phyloP scores from a whole-genome alignment of 2,797 vertebrate genomes.

The Diceros bicornis region DNA sequence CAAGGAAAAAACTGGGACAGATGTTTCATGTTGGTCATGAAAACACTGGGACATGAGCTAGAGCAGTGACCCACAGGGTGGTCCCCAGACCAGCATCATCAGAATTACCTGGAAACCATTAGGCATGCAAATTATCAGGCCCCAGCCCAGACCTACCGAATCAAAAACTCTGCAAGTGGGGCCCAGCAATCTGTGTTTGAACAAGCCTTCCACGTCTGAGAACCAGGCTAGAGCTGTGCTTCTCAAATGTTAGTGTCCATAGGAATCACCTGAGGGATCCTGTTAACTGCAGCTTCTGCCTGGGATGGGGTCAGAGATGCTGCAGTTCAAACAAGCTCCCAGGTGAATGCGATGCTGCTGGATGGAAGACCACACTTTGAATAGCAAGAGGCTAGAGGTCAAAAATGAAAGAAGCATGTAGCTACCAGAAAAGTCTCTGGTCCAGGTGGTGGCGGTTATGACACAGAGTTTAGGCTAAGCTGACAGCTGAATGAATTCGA shows the following conservation, averaged over 20 bases:
- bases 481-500: not conserved
- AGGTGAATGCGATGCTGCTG: not conserved
- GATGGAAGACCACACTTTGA: not conserved
- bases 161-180: not conserved
- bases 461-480: not conserved
- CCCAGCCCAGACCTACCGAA: not conserved
- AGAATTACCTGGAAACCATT: not conserved
- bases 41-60: not conserved
- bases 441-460: not conserved
- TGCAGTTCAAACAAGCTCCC: not conserved
- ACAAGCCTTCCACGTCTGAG: not conserved
- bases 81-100: not conserved
- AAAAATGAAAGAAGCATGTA: not conserved
- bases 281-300: not conserved
- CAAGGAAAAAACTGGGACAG: not conserved
- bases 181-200: not conserved
- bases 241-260: not conserved
- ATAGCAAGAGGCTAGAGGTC: not conserved
- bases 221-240: not conserved
- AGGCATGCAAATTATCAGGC: not conserved
- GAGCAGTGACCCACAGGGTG: not conserved
- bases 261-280: not conserved
- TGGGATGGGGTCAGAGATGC: not conserved
- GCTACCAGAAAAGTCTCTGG: not conserved
- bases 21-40: too few species aligned